phyloP scores from a whole-genome alignment of 2,888 invertebrate genomes.

The Andrena dorsata region DNA sequence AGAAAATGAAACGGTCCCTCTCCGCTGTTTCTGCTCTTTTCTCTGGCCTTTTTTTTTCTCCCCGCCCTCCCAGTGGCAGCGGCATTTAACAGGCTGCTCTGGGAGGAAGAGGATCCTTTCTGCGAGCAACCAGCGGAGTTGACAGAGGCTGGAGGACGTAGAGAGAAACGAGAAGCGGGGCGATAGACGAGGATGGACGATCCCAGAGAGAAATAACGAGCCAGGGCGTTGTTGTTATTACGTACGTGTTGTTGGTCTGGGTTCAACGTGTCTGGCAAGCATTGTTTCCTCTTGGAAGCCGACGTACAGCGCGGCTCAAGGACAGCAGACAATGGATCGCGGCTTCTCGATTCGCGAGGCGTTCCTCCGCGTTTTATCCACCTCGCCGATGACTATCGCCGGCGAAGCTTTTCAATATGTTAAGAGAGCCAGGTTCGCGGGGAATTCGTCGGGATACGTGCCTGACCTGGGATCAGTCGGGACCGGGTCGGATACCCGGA shows the following conservation, averaged over 20 bases:
- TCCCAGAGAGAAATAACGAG: conserved; percentile 49
- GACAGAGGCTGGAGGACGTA: not conserved
- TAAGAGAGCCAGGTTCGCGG: no score
- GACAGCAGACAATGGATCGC: conserved; percentile 53
- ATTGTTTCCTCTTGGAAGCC: conserved; percentile 45
- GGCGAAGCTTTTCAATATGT: no score
- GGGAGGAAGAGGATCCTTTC: not conserved
- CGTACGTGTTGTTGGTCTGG: conserved; percentile 35
- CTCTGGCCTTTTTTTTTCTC: not conserved
- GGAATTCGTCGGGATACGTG: no score
- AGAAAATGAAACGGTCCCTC: conserved; percentile 64
- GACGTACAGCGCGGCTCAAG: conserved; percentile 40
- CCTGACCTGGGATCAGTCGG: no score
- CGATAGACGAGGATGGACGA: not conserved
- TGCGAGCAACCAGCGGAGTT: not conserved
- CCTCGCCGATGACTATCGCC: no score
- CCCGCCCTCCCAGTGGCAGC: no score
- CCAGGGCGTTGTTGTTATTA: conserved; percentile 49
- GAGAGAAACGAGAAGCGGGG: not conserved
- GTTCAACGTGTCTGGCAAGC: conserved; percentile 60
- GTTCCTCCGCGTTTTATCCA: no score
- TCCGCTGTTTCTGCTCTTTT: conserved; percentile 48
- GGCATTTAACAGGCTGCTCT: conserved; percentile 1
- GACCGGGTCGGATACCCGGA: no score
- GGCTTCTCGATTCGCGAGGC: no score